These are phyloP conservation scores for Araneus ventricosus DNA, from an alignment of 1,140 invertebrate species.

Conservation along the genomic window DNA sequence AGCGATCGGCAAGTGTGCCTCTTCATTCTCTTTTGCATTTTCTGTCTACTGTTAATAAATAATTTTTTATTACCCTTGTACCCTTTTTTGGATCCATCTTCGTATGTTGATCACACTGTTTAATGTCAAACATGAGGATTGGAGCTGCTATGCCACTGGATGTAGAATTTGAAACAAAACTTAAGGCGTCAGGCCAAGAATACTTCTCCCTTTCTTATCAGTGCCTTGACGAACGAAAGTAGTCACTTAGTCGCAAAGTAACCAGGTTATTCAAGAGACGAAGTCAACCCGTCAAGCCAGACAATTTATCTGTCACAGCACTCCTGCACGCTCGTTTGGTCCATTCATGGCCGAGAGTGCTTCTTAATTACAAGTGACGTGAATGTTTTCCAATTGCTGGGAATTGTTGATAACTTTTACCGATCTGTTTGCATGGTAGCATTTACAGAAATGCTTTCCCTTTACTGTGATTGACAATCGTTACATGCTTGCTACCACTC, in stretches of 20 bases:
- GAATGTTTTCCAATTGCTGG: neutral
- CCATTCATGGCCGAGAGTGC: neutral
- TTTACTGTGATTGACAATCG: neutral
- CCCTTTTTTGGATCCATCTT: no score
- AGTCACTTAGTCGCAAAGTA: neutral
- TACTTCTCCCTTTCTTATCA: no score
- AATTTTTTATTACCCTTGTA: no score
- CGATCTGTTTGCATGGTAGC: neutral
- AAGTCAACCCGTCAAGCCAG: neutral
- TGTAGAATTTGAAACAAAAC: no score
- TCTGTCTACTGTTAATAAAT: no score
- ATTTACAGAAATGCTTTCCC: neutral
- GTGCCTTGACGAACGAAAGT: neutral
- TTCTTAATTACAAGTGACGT: neutral
- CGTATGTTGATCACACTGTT: no score
- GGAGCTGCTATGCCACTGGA: no score
- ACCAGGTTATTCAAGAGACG: neutral
- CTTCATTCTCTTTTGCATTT: no score
- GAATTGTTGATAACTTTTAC: neutral
- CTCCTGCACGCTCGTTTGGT: neutral
- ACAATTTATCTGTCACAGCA: neutral
- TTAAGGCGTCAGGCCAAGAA: no score
- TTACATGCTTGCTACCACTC: no score
- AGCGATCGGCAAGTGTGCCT: no score
- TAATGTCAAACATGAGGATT: no score